These are phyloP conservation scores for Aeoliscus strigatus DNA, from an alignment of 2,797 vertebrate species.

Conservation along the genomic window DNA sequence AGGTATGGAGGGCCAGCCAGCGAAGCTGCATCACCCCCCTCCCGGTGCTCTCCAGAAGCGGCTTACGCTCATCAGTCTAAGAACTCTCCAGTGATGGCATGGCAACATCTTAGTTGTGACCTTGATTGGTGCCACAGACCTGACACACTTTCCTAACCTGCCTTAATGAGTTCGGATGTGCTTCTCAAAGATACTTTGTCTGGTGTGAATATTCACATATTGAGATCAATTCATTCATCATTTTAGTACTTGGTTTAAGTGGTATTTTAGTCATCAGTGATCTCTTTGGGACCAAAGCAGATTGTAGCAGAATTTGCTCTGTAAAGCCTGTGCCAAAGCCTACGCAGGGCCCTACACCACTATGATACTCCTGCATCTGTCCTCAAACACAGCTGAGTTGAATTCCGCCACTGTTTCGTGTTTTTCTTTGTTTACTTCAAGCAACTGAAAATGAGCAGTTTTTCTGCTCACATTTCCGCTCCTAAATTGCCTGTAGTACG, in stretches of 20 bases:
- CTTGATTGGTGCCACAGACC: conserved; percentile 64
- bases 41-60: conserved; percentile 40
- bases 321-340: too few species aligned
- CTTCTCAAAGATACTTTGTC: conserved; percentile 54
- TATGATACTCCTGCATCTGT: too few species aligned
- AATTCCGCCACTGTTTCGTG: too few species aligned
- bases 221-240: conserved; percentile 42
- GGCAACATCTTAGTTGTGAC: conserved; percentile 51
- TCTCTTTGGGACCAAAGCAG: not conserved
- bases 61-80: conserved; percentile 65
- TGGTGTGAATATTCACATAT: conserved; percentile 35
- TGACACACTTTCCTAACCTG: conserved; percentile 48
- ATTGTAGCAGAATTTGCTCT: too few species aligned
- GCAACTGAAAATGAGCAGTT: too few species aligned
- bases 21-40: conserved; percentile 41
- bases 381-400: too few species aligned
- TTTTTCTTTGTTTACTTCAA: too few species aligned
- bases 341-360: too few species aligned
- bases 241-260: conserved; percentile 37
- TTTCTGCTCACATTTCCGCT: too few species aligned
- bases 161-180: conserved; percentile 61
- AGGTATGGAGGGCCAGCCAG: conserved; percentile 20
- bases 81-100: conserved; percentile 51
- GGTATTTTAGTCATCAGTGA: conserved; percentile 8
- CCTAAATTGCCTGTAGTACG: too few species aligned